A percentile compares a stretch with the other conserved stretches of the same genome.
These are phyloP conservation scores for Xenentodon cancila DNA, from an alignment of 2,797 vertebrate species.

Conservation along the genomic window DNA sequence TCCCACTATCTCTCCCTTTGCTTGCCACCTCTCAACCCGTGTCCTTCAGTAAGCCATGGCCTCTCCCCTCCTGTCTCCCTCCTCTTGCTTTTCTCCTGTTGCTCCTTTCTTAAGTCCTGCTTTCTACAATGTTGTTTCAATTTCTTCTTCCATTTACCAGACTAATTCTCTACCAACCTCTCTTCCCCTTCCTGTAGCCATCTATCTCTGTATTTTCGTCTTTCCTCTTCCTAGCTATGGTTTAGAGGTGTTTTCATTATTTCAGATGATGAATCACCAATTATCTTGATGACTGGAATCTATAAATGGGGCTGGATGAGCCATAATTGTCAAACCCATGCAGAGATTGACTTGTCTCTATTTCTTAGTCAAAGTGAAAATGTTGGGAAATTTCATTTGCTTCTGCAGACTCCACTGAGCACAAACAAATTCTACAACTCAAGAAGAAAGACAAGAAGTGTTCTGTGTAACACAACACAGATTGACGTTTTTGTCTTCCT, in stretches of 20 bases:
- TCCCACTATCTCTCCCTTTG: constrained; percentile 50
- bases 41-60: constrained; percentile 44
- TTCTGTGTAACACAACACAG: too few species aligned
- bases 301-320: background rate
- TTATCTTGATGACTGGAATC: too few species aligned
- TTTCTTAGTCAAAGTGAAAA: background rate
- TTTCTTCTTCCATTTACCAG: constrained; percentile 20
- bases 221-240: background rate
- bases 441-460: too few species aligned
- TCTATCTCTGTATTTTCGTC: background rate
- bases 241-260: background rate
- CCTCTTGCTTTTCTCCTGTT: constrained; percentile 4
- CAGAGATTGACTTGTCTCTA: background rate
- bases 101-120: constrained; percentile 17
- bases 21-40: constrained; percentile 47
- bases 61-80: background rate
- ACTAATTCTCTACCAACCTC: constrained; percentile 2
- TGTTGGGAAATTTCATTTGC: background rate
- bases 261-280: background rate
- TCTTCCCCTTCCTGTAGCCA: background rate
- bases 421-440: too few species aligned
- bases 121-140: constrained; percentile 27
- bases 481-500: too few species aligned
- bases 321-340: too few species aligned
- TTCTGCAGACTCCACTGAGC: too few species aligned